Conservation (phyloP, 2,797 vertebrate genomes). For the Hyperoplus lanceolatus region DNA sequence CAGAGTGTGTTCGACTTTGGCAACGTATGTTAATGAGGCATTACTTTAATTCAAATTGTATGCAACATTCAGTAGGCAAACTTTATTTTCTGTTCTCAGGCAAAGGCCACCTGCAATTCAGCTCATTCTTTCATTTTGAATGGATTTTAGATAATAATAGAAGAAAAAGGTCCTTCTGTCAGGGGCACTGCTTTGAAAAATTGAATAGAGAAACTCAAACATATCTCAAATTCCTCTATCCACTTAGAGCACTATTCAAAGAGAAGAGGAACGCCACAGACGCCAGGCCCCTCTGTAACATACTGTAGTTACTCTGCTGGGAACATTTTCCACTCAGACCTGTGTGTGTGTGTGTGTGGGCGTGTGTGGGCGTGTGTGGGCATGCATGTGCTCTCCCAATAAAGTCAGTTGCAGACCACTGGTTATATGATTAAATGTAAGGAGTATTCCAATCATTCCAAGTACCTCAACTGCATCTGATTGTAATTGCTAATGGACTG, state of each 20-base stretch:
- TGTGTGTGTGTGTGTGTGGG: neutral
- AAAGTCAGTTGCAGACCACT: neutral
- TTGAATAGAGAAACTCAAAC: conserved; percentile 18
- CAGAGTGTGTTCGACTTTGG: neutral
- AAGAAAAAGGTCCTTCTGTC: neutral
- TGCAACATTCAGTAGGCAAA: neutral
- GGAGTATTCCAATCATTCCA: neutral
- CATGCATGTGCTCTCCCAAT: conserved; percentile 2
- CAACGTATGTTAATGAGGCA: neutral
- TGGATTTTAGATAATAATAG: conserved; percentile 14
- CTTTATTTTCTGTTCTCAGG: neutral
- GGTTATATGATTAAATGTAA: conserved; percentile 8
- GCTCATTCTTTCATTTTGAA: conserved; percentile 13
- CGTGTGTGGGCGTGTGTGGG: neutral
- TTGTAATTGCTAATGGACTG: neutral
- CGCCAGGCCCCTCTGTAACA: too few species aligned
- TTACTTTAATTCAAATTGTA: neutral
- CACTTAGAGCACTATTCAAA: neutral
- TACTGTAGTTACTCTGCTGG: too few species aligned
- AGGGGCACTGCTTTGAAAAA: conserved; percentile 10
- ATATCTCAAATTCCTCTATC: conserved; percentile 15
- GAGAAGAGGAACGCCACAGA: neutral
- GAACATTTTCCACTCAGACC: neutral
- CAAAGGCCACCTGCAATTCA: conserved; percentile 1
- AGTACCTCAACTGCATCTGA: conserved; percentile 9